Percentiles rank a stretch among this genome's conserved stretches.
Evolutionary conservation across 1,140 invertebrate species (phyloP).

Genomic region (Drosophila sp.): DNA sequence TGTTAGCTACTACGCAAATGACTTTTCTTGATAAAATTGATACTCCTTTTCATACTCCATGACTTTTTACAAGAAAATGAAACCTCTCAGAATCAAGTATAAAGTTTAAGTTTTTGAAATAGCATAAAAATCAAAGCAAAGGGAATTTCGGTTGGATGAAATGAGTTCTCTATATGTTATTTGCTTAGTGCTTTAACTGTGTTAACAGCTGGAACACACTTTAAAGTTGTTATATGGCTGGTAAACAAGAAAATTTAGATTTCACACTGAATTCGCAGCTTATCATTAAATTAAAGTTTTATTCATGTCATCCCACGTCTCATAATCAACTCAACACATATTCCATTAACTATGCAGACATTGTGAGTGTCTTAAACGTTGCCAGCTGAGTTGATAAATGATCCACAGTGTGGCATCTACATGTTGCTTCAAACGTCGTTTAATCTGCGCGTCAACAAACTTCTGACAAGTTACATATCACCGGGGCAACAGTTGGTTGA

Average conservation of each 20-base stretch:
- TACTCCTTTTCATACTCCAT: too few species aligned
- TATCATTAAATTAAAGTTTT: neutral
- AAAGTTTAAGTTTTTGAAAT: too few species aligned
- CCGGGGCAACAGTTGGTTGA: constrained; percentile 75
- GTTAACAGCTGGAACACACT: too few species aligned
- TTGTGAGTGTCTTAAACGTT: constrained; percentile 57
- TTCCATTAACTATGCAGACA: constrained; percentile 63
- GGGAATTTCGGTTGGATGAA: too few species aligned
- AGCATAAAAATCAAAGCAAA: too few species aligned
- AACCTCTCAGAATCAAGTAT: too few species aligned
- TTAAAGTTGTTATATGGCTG: too few species aligned
- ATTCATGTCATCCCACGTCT: neutral
- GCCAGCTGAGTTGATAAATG: constrained; percentile 69
- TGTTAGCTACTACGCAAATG: too few species aligned
- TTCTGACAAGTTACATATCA: constrained; percentile 79
- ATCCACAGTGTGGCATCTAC: constrained; percentile 52
- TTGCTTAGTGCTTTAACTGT: too few species aligned
- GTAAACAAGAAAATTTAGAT: neutral
- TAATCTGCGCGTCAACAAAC: constrained; percentile 78
- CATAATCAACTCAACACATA: constrained; percentile 29
- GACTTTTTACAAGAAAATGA: too few species aligned
- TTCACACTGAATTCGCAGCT: neutral
- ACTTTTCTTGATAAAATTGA: too few species aligned
- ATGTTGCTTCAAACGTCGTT: constrained; percentile 56
- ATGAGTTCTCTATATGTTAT: too few species aligned